phyloP scores from a whole-genome alignment of 2,797 vertebrate species.

The Dromococcyx pavoninus region DNA sequence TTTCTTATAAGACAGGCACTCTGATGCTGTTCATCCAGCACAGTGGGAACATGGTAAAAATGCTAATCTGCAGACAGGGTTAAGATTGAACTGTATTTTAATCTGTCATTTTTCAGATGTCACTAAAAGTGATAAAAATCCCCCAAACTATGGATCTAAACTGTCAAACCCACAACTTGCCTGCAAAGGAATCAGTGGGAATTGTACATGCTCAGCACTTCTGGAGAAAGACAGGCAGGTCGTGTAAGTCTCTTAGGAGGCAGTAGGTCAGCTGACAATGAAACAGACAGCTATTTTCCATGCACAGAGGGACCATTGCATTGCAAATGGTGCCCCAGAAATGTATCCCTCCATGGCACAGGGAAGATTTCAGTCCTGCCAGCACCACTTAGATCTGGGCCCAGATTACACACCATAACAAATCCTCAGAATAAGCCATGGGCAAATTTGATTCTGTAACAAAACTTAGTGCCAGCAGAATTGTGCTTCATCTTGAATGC shows the following conservation, averaged over 20 bases:
- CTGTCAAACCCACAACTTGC: not conserved
- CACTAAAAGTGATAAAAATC: not conserved
- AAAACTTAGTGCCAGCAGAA: not conserved
- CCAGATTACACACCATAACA: not conserved
- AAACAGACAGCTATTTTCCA: not conserved
- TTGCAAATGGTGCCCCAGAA: not conserved
- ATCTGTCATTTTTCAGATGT: not conserved
- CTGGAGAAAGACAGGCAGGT: not conserved
- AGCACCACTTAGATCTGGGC: not conserved
- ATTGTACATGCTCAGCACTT: not conserved
- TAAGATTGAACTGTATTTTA: not conserved
- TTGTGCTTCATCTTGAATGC: not conserved
- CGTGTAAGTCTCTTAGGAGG: not conserved
- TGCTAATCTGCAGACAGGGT: not conserved
- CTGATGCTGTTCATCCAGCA: not conserved
- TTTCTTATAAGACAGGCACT: not conserved
- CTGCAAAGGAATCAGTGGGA: not conserved
- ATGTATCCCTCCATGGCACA: accelerated
- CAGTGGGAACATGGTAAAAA: not conserved
- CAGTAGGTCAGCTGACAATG: not conserved
- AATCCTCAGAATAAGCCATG: not conserved
- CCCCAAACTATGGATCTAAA: not conserved
- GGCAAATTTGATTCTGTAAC: conserved; percentile 3
- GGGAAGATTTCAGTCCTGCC: not conserved
- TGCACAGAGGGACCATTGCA: not conserved